Conservation (phyloP, 2,113 vertebrate genomes). For the Nannobrachium achirus region DNA sequence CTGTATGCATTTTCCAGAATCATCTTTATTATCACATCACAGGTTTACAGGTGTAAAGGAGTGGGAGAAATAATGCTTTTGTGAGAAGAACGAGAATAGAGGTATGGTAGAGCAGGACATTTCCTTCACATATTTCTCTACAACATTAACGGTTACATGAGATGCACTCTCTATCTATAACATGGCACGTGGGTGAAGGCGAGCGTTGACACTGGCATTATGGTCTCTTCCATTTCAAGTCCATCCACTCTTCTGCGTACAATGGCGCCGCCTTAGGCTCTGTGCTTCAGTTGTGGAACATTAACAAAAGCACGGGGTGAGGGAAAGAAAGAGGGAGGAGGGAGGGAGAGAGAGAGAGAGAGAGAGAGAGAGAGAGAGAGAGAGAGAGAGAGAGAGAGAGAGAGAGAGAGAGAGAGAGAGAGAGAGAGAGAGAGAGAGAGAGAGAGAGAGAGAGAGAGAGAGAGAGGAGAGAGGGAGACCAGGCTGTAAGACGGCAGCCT, state of each 20-base stretch:
- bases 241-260: slow-evolving; percentile 51
- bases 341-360: background rate
- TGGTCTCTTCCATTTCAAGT: slow-evolving; percentile 45
- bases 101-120: no score
- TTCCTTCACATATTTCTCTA: no score
- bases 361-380: slow-evolving; percentile 12
- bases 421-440: slow-evolving; percentile 13
- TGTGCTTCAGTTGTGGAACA: slow-evolving; percentile 41
- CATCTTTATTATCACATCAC: no score
- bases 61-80: no score
- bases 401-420: slow-evolving; percentile 6
- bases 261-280: slow-evolving; percentile 52
- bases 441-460: slow-evolving; percentile 19
- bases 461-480: background rate
- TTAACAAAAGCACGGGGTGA: slow-evolving; percentile 45
- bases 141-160: no score
- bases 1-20: no score
- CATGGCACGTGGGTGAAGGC: slow-evolving; percentile 42
- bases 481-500: slow-evolving; percentile 22
- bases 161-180: no score
- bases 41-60: no score
- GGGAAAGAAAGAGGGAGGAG: background rate
- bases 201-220: slow-evolving; percentile 48
- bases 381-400: slow-evolving; percentile 1
- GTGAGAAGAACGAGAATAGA: no score